Evolutionary conservation across 1,140 invertebrate species (phyloP).

Genomic region (Oppia nitens): DNA sequence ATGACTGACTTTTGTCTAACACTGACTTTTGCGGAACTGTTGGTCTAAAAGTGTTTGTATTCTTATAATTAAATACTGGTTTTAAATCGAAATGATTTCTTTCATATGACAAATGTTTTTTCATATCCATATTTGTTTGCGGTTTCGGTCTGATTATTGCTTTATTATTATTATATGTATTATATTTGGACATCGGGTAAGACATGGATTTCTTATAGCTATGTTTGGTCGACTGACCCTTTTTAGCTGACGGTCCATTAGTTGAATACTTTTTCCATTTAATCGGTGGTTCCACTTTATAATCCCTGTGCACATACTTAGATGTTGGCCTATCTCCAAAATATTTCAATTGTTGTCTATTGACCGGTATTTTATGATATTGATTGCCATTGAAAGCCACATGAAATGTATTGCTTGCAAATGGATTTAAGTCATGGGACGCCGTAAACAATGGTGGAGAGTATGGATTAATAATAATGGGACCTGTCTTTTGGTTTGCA

Average conservation of each 20-base stretch:
- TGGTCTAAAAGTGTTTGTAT: neutral
- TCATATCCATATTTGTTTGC: neutral
- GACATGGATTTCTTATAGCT: neutral
- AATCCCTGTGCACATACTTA: no score
- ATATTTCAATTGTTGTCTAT: no score
- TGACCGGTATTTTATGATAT: no score
- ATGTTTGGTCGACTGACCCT: neutral
- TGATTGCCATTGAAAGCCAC: no score
- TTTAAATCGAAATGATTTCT: neutral
- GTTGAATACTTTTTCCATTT: no score
- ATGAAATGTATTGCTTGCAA: neutral
- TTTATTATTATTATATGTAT: neutral
- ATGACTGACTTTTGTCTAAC: neutral
- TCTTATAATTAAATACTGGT: neutral
- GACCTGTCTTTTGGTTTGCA: neutral
- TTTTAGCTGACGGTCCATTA: no score
- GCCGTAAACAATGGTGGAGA: neutral
- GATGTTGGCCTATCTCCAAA: no score
- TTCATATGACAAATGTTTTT: neutral
- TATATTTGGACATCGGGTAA: neutral
- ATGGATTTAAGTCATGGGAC: neutral
- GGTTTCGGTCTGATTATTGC: neutral
- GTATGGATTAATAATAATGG: neutral
- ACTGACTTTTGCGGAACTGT: neutral
- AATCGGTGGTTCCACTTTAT: no score